Evolutionary conservation across 2,797 vertebrate species (phyloP).

Genomic region (Aotus griseimembra): DNA sequence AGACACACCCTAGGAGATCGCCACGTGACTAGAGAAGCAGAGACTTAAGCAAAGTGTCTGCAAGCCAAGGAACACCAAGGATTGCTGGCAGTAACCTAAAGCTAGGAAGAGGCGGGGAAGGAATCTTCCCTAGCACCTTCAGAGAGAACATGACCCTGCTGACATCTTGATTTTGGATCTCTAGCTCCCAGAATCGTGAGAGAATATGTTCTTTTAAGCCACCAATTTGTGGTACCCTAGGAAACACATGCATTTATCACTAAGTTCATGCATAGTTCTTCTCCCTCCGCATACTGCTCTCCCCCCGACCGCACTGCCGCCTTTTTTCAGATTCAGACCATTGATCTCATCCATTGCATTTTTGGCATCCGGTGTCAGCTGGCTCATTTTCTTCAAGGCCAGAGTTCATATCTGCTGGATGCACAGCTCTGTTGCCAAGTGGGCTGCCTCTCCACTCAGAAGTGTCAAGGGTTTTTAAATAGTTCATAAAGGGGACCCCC

Average conservation of each 20-base stretch:
- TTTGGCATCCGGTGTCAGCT: neutral
- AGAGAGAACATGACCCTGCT: neutral
- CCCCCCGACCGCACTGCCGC: neutral
- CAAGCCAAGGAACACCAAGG: neutral
- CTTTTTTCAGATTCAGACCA: neutral
- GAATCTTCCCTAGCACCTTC: neutral
- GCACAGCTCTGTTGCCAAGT: neutral
- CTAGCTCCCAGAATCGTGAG: neutral
- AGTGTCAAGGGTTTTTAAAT: neutral
- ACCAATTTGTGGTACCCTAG: neutral
- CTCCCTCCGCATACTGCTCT: neutral
- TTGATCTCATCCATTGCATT: neutral
- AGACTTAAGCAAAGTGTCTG: neutral
- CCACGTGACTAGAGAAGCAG: fast-evolving
- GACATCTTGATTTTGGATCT: neutral
- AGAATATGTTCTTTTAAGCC: neutral
- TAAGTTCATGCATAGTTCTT: neutral
- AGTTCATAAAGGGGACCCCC: neutral
- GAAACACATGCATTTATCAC: neutral
- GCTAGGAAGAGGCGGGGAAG: neutral
- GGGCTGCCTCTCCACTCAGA: neutral
- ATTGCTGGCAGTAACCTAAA: neutral
- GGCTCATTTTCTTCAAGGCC: neutral
- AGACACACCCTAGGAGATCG: neutral
- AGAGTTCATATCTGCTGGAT: neutral